These are phyloP conservation scores for Apocrypta bakeri DNA, from an alignment of 1,140 invertebrate species.

Conservation along the genomic window DNA sequence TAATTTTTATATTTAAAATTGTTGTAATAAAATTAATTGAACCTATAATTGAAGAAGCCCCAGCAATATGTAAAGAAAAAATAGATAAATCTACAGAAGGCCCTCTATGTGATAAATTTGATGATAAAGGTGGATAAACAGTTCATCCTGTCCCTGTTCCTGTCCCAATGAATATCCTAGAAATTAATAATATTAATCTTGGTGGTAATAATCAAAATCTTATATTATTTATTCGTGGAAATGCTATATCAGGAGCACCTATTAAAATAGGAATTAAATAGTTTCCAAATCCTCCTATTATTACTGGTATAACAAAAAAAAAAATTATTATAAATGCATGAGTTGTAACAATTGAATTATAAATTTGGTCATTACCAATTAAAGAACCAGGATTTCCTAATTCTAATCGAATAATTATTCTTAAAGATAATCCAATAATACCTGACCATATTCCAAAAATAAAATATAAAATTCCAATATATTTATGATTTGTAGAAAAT, in stretches of 20 bases:
- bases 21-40: slow-evolving; percentile 80
- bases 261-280: slow-evolving; percentile 84
- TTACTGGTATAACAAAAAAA: slow-evolving; percentile 85
- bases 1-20: slow-evolving; percentile 75
- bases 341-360: slow-evolving; percentile 82
- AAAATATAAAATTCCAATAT: slow-evolving; percentile 84
- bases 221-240: slow-evolving; percentile 86
- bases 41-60: slow-evolving; percentile 80
- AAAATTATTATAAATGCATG: slow-evolving; percentile 83
- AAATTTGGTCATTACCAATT: slow-evolving; percentile 82
- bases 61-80: slow-evolving; percentile 81
- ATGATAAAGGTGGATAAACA: slow-evolving; percentile 80
- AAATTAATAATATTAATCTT: slow-evolving; percentile 77
- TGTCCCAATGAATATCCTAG: slow-evolving; percentile 76
- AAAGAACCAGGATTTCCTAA: slow-evolving; percentile 77
- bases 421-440: slow-evolving; percentile 79
- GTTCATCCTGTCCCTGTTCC: slow-evolving; percentile 82
- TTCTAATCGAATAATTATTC: slow-evolving; percentile 81
- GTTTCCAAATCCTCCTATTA: slow-evolving; percentile 88
- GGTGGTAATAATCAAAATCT: slow-evolving; percentile 83
- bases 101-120: slow-evolving; percentile 75
- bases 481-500: slow-evolving; percentile 81
- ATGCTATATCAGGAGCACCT: slow-evolving; percentile 83
- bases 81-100: slow-evolving; percentile 80
- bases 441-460: slow-evolving; percentile 81